Evolutionary conservation across 2,113 vertebrate genomes (phyloP).

Genomic region (Tretioscincus oriximinensis): DNA sequence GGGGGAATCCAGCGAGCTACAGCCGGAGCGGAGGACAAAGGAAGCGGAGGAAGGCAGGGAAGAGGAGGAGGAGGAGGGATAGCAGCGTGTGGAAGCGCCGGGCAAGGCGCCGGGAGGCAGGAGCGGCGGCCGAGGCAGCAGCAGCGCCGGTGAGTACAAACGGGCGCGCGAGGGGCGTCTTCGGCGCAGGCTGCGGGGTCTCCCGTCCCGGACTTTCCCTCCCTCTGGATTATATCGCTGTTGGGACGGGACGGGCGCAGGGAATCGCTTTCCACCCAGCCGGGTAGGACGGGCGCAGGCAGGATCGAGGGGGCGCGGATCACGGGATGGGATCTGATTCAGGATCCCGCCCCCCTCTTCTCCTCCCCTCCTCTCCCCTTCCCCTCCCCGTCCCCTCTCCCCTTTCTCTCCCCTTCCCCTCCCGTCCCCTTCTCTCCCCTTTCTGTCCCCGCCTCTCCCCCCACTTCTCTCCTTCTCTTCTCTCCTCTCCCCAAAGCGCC

Average conservation of each 20-base stretch:
- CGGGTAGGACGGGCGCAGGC: too few species aligned
- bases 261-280: too few species aligned
- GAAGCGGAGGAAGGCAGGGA: too few species aligned
- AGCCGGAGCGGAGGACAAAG: too few species aligned
- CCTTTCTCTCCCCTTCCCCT: too few species aligned
- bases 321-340: too few species aligned
- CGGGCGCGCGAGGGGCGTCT: neutral
- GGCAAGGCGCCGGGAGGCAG: neutral
- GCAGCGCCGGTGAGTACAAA: neutral
- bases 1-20: too few species aligned
- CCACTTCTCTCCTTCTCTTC: neutral
- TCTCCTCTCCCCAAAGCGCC: too few species aligned
- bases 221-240: neutral
- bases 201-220: neutral
- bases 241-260: neutral
- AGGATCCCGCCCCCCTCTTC: neutral
- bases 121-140: neutral
- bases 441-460: neutral
- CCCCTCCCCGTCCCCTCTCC: neutral
- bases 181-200: neutral
- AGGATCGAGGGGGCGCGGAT: too few species aligned
- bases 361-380: neutral
- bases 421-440: neutral
- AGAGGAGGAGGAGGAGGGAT: neutral
- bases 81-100: neutral